Percentiles rank a stretch among this genome's conserved stretches.
Evolutionary conservation across 2,113 vertebrate genomes (phyloP).

Genomic region (Xiphorhynchus elegans): DNA sequence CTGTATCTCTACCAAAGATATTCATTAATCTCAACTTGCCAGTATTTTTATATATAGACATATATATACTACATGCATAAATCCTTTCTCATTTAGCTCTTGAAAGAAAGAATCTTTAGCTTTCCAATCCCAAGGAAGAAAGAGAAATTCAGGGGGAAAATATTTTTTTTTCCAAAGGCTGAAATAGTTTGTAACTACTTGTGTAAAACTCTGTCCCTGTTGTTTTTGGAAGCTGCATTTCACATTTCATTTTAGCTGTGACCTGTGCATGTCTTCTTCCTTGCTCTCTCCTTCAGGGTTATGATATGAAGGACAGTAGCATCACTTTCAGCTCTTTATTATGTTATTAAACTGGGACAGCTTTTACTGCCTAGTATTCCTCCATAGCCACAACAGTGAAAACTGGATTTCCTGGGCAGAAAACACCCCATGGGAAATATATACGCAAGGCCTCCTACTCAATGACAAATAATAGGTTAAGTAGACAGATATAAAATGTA

Average conservation of each 20-base stretch:
- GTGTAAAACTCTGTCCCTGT: not conserved
- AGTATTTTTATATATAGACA: not conserved
- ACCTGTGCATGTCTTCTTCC: not conserved
- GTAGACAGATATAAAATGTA: not conserved
- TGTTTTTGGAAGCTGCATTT: not conserved
- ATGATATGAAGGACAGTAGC: not conserved
- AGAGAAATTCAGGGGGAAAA: not conserved
- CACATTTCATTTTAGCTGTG: not conserved
- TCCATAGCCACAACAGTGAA: not conserved
- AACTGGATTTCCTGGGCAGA: not conserved
- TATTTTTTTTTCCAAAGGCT: not conserved
- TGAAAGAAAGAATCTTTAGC: not conserved
- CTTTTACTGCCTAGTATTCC: not conserved
- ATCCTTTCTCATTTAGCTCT: not conserved
- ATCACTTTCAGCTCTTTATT: not conserved
- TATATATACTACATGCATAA: not conserved
- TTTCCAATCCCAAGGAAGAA: not conserved
- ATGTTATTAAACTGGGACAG: not conserved
- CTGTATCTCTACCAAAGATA: not conserved
- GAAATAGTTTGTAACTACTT: not conserved
- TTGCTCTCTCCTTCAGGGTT: not conserved
- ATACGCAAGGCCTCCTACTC: not conserved
- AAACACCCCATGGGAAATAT: not conserved
- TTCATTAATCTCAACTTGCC: not conserved
- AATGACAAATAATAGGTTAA: not conserved